Base-by-base conservation (phyloP, 2,888 invertebrate species). In the Lysandra bellargus region DNA sequence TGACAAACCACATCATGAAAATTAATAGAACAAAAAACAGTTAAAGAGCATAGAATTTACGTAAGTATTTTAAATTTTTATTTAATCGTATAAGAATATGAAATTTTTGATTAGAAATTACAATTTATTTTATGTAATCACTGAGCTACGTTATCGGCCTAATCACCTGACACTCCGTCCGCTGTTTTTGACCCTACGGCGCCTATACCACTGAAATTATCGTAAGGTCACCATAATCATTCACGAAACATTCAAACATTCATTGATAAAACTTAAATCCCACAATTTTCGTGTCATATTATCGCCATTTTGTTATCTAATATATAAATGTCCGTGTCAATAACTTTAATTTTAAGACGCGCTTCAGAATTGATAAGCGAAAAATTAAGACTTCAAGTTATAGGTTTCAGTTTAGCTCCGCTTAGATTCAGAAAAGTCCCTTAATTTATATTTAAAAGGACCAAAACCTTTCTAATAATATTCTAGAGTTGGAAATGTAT, bases 171-270 rank as follows among this genome's bases (percentile, higher is more conserved):
- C 75, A 75, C 49, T 23, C 49, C 12, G 49, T 75, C 75, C 49
- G 75, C 53, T 49, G 30, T 4, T 23, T 0, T 23, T 75, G 44
- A 75, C 49, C 30, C 75, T 23, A 44, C 23, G 76, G 76, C 76
- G 76, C 76, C 76, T 57, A 76, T 74, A 74, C 74, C n/a, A 30
- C 30, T 57, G 76, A 76, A 76, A n/a, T 53, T 75, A 75, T 75
- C 57, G 6, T 23, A 14, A 53, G 76, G 76, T 76, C 49, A 37
- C 12, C 14, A 17, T 33, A 76, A 40, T 76, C 49, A 76, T 76
- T 76, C 5, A 33, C 12, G 3, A 33, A 76, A 76, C 76, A 76
- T 76, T 17, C 6, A 53, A 53, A 57, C 76, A 49, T 57, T 76
- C 57, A 76, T 76, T 57, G 17, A 57, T 76, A 14, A 74, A n/a